Evolutionary conservation across 2,113 vertebrate species (phyloP).

Genomic region (Kryptolebias marmoratus): DNA sequence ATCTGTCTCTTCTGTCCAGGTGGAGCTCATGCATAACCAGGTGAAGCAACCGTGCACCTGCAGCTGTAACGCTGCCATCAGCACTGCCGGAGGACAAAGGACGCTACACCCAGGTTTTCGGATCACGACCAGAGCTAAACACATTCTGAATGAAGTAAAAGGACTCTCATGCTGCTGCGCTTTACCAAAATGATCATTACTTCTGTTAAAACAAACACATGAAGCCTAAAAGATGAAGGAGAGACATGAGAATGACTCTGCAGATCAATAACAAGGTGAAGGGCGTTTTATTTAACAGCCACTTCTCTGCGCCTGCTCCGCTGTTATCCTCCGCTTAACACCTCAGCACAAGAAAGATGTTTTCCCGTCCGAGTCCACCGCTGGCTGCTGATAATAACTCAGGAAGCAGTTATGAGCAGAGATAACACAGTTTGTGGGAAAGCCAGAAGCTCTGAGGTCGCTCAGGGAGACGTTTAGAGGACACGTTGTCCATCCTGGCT

Average conservation of each 20-base stretch:
- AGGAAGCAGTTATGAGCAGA: not conserved
- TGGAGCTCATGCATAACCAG: slow-evolving; percentile 17
- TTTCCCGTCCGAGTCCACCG: slow-evolving; percentile 5
- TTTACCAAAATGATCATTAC: slow-evolving; percentile 23
- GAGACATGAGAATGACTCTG: not conserved
- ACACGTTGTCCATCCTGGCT: slow-evolving; percentile 22
- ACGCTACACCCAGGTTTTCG: slow-evolving; percentile 18
- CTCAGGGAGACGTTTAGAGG: slow-evolving; percentile 27
- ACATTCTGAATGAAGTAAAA: slow-evolving; percentile 30
- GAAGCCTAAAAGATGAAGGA: slow-evolving; percentile 11
- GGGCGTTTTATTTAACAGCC: slow-evolving; percentile 22
- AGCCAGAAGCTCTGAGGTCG: slow-evolving; percentile 8
- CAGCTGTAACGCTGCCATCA: slow-evolving; percentile 33
- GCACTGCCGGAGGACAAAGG: slow-evolving; percentile 21
- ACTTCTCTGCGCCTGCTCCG: slow-evolving; percentile 5
- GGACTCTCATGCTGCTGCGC: slow-evolving; percentile 21
- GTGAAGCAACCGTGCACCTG: slow-evolving; percentile 12
- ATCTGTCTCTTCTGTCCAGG: slow-evolving; percentile 35
- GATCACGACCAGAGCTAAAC: slow-evolving; percentile 24
- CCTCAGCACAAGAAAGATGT: slow-evolving; percentile 31
- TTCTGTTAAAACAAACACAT: slow-evolving; percentile 24
- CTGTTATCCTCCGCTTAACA: slow-evolving; percentile 22
- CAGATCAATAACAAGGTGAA: slow-evolving; percentile 9
- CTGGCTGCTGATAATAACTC: slow-evolving; percentile 13
- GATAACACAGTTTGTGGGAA: slow-evolving; percentile 7